Evolutionary conservation across 1,140 invertebrate genomes (phyloP).

Genomic region (Choristoneura fumiferana): DNA sequence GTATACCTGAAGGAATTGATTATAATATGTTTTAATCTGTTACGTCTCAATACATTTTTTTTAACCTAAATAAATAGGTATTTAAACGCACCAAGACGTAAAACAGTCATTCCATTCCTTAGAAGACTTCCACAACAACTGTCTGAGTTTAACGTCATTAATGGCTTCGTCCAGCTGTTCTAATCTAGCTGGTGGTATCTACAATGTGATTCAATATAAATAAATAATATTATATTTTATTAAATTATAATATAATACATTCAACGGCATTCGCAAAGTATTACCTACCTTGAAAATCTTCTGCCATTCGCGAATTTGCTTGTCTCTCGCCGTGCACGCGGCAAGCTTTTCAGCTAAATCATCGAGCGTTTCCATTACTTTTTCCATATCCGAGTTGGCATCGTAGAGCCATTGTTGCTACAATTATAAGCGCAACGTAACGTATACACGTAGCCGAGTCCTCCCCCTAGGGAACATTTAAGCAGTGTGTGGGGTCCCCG

Average conservation of each 20-base stretch:
- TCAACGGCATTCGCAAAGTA: neutral
- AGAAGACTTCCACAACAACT: slow-evolving; percentile 87
- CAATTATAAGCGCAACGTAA: slow-evolving; percentile 2
- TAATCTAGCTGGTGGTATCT: slow-evolving; percentile 86
- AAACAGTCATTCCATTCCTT: slow-evolving; percentile 82
- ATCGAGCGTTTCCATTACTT: slow-evolving; percentile 81
- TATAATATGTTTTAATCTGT: neutral
- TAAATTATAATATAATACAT: too few species aligned
- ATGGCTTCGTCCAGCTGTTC: slow-evolving; percentile 88
- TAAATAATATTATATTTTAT: slow-evolving; percentile 24
- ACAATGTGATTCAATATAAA: neutral
- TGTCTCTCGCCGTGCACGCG: slow-evolving; percentile 81
- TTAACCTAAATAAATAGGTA: neutral
- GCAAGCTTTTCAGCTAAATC: slow-evolving; percentile 81
- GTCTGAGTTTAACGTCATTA: slow-evolving; percentile 87
- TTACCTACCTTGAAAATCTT: slow-evolving; percentile 85
- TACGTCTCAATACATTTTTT: neutral
- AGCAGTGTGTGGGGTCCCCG: too few species aligned
- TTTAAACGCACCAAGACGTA: slow-evolving; percentile 42
- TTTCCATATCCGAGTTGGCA: slow-evolving; percentile 82
- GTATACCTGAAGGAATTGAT: slow-evolving; percentile 76
- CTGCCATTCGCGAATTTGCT: slow-evolving; percentile 84
- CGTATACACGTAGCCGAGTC: too few species aligned
- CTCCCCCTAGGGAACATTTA: too few species aligned
- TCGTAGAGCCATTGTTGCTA: slow-evolving; percentile 88